A percentile compares a stretch with the other conserved stretches of the same genome.
These are phyloP conservation scores for Drosophila sucinea DNA, from an alignment of 1,140 invertebrate genomes.

Conservation along the genomic window DNA sequence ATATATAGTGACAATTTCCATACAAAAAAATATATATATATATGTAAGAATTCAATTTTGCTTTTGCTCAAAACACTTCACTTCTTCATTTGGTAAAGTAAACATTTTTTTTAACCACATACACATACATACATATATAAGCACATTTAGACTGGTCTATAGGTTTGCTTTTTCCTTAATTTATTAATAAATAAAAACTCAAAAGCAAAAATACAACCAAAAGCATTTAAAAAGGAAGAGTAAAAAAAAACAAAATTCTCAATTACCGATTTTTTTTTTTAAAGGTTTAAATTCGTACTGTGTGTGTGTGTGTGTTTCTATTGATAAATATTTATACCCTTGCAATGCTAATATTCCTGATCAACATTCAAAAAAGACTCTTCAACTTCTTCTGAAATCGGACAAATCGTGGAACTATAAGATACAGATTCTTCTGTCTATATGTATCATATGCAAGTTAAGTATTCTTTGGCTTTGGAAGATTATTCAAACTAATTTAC, in stretches of 20 bases:
- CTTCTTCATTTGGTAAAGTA: conserved; percentile 56
- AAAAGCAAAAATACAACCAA: neutral
- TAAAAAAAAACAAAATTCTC: neutral
- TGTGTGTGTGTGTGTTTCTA: neutral
- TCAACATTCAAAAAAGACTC: neutral
- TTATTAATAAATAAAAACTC: conserved; percentile 43
- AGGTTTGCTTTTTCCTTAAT: conserved; percentile 15
- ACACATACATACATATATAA: conserved; percentile 41
- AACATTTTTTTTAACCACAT: conserved; percentile 40
- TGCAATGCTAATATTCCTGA: conserved; percentile 13
- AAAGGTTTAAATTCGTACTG: conserved; percentile 65
- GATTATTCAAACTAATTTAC: too few species aligned
- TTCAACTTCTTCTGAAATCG: too few species aligned
- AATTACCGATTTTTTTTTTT: conserved; percentile 34
- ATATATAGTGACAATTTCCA: conserved; percentile 38
- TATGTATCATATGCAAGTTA: too few species aligned
- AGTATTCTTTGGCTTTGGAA: too few species aligned
- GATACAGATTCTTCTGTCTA: too few species aligned
- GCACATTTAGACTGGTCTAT: conserved; percentile 66
- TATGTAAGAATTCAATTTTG: conserved; percentile 67
- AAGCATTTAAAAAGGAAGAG: neutral
- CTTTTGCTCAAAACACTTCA: conserved; percentile 15
- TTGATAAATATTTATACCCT: neutral
- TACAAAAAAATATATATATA: conserved; percentile 51
- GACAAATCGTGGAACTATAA: too few species aligned